Evolutionary conservation across 2,113 vertebrate genomes (phyloP).

Genomic region (Pachypanchax playfairii): DNA sequence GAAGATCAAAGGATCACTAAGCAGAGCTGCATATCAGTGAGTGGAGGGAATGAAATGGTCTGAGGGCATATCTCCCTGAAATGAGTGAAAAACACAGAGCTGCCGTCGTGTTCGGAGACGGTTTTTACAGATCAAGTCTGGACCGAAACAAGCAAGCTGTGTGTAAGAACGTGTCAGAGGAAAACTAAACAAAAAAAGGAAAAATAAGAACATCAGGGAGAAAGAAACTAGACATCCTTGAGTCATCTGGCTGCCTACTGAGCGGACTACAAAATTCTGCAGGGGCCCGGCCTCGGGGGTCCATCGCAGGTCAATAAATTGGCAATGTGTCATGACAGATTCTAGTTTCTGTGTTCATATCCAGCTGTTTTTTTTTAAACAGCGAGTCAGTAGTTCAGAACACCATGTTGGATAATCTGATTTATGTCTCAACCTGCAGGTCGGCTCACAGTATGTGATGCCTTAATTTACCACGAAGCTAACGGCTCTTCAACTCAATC

Average conservation of each 20-base stretch:
- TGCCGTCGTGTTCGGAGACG: conserved; percentile 41
- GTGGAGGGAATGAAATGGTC: conserved; percentile 64
- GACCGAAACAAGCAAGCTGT: too few relatives aligned
- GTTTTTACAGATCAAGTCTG: too few relatives aligned
- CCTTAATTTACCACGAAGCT: conserved; percentile 1
- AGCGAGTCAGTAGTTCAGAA: conserved; percentile 61
- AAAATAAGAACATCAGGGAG: too few relatives aligned
- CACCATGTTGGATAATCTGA: conserved; percentile 46
- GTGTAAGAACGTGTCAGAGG: too few relatives aligned
- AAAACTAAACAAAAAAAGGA: too few relatives aligned
- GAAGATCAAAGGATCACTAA: conserved; percentile 63
- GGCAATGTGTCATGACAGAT: conserved; percentile 64
- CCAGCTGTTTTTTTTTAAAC: conserved; percentile 60
- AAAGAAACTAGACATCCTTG: conserved; percentile 21
- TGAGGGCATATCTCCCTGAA: too few relatives aligned
- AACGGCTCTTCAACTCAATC: background rate
- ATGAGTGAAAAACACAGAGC: conserved; percentile 44
- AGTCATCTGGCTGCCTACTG: conserved; percentile 32
- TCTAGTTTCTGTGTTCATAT: conserved; percentile 48
- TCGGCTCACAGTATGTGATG: conserved; percentile 5
- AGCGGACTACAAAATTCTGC: conserved; percentile 19
- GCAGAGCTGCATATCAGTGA: conserved; percentile 37
- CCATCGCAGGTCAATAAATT: conserved; percentile 61
- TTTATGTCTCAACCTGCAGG: conserved; percentile 53
- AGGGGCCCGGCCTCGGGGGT: conserved; percentile 42